A percentile compares a stretch with the other conserved stretches of the same genome.
phyloP scores from a whole-genome alignment of 2,113 vertebrate species.

The Gymnogyps californianus region DNA sequence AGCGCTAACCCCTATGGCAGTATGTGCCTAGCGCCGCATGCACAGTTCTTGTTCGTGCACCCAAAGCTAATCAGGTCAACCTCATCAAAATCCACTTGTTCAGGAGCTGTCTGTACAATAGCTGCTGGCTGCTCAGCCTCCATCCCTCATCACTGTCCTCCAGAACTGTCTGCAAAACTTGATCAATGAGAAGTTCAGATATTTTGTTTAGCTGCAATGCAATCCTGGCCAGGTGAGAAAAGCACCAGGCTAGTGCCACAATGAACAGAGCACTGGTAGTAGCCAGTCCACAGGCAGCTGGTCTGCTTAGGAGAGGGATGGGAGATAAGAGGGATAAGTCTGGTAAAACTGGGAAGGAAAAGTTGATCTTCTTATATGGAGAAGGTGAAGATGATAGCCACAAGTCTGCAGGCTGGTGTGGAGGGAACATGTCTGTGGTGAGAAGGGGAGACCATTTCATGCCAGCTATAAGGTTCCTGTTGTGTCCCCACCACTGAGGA shows the following conservation, averaged over 20 bases:
- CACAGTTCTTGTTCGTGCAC: not conserved
- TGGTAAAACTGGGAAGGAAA: not conserved
- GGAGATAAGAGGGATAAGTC: not conserved
- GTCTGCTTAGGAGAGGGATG: not conserved
- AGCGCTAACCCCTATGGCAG: fast-evolving
- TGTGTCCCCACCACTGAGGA: not conserved
- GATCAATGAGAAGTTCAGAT: not conserved
- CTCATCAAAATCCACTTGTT: not conserved
- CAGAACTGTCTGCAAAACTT: not conserved
- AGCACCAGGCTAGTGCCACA: not conserved
- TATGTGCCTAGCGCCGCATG: fast-evolving
- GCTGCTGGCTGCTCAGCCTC: not conserved
- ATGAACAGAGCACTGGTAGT: not conserved
- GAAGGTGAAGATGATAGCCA: not conserved
- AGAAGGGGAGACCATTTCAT: not conserved
- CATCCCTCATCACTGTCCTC: not conserved
- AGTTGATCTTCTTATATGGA: not conserved
- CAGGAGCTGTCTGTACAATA: not conserved
- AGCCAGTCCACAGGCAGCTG: not conserved
- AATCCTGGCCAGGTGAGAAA: not conserved
- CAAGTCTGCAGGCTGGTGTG: not conserved
- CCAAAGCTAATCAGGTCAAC: not conserved
- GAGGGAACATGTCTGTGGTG: not conserved
- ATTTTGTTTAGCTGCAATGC: not conserved
- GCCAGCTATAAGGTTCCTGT: too few relatives aligned